Conservation (phyloP, 2,797 vertebrate genomes). For the Pteronotus mesoamericanus region DNA sequence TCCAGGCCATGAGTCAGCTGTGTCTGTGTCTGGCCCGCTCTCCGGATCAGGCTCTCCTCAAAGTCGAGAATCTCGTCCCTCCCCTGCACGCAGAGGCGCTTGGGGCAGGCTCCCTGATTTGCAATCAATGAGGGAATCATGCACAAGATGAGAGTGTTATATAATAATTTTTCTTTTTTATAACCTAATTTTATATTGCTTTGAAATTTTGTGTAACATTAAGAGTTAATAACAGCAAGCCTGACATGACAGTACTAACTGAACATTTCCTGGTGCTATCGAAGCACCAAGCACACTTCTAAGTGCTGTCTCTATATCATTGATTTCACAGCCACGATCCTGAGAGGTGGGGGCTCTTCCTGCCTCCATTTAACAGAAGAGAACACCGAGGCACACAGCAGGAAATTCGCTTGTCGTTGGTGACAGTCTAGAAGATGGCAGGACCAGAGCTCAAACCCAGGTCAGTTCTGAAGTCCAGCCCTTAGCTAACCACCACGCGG, state of each 20-base stretch:
- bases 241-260: accelerated
- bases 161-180: background rate
- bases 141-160: background rate
- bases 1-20: accelerated
- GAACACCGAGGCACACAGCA: background rate
- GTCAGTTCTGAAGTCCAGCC: background rate
- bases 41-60: background rate
- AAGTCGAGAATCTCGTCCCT: background rate
- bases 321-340: background rate
- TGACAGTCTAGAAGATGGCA: background rate
- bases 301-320: background rate
- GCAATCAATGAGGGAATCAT: background rate
- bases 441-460: background rate
- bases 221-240: background rate
- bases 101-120: background rate
- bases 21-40: background rate
- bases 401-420: background rate
- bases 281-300: background rate
- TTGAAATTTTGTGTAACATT: background rate
- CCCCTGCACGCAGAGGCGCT: background rate
- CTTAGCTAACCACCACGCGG: background rate
- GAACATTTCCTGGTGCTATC: background rate
- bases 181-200: background rate
- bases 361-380: background rate
- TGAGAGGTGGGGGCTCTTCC: background rate